phyloP scores from a whole-genome alignment of 2,888 invertebrate genomes.

The Microctonus aethiopoides region DNA sequence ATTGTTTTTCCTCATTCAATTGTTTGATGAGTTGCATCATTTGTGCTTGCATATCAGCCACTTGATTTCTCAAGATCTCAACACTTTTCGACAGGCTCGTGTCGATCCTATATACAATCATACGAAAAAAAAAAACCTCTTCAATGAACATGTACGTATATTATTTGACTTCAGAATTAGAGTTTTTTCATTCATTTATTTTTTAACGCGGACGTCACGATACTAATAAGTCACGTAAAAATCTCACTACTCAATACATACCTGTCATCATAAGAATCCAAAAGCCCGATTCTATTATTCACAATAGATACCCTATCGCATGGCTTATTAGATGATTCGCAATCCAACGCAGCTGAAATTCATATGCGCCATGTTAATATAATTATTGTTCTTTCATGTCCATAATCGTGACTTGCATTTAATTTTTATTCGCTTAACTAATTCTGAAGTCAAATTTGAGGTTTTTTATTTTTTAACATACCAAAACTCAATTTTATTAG shows the following conservation, averaged over 20 bases:
- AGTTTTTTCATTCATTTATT: too few relatives aligned
- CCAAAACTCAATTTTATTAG: background rate
- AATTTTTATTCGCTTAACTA: constrained; percentile 41
- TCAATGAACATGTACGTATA: background rate
- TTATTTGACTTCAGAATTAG: constrained; percentile 47
- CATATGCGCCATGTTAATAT: constrained; percentile 43
- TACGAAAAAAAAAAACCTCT: constrained; percentile 34
- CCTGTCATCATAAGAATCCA: constrained; percentile 62
- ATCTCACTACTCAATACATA: constrained; percentile 45
- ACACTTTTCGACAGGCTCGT: constrained; percentile 80
- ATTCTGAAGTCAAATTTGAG: constrained; percentile 51
- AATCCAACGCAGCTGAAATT: constrained; percentile 64
- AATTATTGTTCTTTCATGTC: constrained; percentile 22
- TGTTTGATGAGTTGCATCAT: constrained; percentile 73
- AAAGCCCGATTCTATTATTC: constrained; percentile 59
- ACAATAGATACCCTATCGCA: constrained; percentile 61
- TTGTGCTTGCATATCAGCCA: constrained; percentile 74
- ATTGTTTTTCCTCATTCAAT: constrained; percentile 76
- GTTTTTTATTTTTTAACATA: constrained; percentile 3
- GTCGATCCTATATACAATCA: constrained; percentile 67
- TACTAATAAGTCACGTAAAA: background rate
- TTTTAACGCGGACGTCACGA: constrained; percentile 24
- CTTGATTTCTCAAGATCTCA: constrained; percentile 80
- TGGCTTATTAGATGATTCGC: constrained; percentile 59
- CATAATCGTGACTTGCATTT: constrained; percentile 23